phyloP scores from a whole-genome alignment of 2,888 invertebrate species.

The Nemotelus pantherinus region DNA sequence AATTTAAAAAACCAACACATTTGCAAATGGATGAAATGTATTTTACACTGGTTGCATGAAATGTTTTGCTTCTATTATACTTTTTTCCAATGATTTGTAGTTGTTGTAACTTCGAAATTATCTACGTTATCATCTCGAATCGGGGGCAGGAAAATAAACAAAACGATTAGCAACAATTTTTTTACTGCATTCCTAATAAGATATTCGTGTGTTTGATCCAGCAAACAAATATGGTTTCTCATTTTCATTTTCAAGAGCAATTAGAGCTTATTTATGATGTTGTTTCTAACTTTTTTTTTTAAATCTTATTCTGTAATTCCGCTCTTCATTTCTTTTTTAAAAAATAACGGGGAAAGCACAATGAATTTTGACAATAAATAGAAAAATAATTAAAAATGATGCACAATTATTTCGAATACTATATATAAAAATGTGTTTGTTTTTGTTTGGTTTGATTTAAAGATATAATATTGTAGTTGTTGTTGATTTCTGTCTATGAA shows the following conservation, averaged over 20 bases:
- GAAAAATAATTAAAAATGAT: conserved; percentile 32
- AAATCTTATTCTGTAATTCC: not conserved
- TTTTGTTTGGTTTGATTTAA: too few species aligned
- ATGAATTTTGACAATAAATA: conserved; percentile 40
- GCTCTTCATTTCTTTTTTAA: not conserved
- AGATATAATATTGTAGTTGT: not conserved
- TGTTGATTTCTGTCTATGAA: not conserved
- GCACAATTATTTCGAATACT: not conserved
- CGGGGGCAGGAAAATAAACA: conserved; percentile 2
- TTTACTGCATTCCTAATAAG: conserved; percentile 6
- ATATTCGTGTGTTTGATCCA: conserved; percentile 42
- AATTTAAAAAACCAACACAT: not conserved
- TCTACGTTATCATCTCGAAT: not conserved
- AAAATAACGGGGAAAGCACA: conserved; percentile 32
- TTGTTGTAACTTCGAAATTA: conserved; percentile 5
- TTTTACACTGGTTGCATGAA: conserved; percentile 38
- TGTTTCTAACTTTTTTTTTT: conserved; percentile 18
- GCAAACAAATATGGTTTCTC: conserved; percentile 36
- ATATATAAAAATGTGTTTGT: conserved; percentile 1
- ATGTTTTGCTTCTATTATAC: conserved; percentile 8
- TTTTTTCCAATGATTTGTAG: not conserved
- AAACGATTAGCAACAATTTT: conserved; percentile 23
- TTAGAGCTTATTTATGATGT: conserved; percentile 8
- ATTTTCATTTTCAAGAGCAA: conserved; percentile 7
- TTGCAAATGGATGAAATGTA: conserved; percentile 37